Conservation (phyloP, 2,797 vertebrate species). For the Phoxinus dragarum region DNA sequence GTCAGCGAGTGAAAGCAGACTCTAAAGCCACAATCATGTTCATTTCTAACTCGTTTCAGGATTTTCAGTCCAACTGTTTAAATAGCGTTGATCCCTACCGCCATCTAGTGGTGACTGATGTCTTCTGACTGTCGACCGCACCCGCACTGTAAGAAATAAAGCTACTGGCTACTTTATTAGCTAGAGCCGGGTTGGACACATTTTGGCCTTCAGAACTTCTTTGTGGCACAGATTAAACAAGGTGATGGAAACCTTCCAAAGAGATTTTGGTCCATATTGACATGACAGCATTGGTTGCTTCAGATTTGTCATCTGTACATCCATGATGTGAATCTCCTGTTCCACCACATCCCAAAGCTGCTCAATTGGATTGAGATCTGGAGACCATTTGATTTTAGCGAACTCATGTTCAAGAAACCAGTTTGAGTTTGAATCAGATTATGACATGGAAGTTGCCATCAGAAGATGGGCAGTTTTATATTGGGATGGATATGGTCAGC, state of each 20-base stretch:
- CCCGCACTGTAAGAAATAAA: background rate
- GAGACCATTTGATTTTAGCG: background rate
- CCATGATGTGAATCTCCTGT: slow-evolving; percentile 39
- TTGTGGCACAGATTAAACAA: background rate
- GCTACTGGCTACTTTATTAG: background rate
- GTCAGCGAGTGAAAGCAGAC: background rate
- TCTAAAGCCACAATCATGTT: background rate
- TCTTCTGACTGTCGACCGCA: no score
- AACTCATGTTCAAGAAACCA: background rate
- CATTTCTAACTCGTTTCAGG: background rate
- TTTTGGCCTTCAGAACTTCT: background rate
- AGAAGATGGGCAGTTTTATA: slow-evolving; percentile 27
- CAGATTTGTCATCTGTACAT: slow-evolving; percentile 55
- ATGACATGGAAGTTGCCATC: slow-evolving; percentile 43
- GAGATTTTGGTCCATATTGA: background rate
- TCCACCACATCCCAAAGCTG: slow-evolving; percentile 42
- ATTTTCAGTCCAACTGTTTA: background rate
- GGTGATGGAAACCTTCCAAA: background rate
- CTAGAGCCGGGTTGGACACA: background rate
- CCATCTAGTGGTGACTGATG: slow-evolving; percentile 1
- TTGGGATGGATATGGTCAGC: background rate
- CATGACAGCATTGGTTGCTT: background rate
- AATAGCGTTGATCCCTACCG: background rate
- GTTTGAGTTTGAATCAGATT: slow-evolving; percentile 21
- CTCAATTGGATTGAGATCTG: slow-evolving; percentile 20